phyloP scores from a whole-genome alignment of 2,113 vertebrate genomes.

The Serinus canaria region DNA sequence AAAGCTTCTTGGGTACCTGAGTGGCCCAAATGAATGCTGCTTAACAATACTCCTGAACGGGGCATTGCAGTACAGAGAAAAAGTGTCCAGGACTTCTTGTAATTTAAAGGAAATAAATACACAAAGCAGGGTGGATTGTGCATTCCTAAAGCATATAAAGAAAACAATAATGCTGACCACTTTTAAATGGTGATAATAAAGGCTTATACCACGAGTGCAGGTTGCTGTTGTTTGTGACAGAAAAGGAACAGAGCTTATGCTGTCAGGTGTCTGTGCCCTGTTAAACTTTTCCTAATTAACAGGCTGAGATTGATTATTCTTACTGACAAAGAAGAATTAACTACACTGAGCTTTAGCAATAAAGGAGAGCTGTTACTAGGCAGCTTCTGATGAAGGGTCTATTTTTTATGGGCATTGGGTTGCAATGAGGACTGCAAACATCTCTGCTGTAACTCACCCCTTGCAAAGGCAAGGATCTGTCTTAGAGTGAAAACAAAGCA shows the following conservation, averaged over 20 bases:
- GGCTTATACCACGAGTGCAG: background rate
- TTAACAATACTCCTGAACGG: background rate
- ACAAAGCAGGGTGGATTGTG: background rate
- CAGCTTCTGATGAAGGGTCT: slow-evolving; percentile 58
- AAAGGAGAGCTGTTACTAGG: slow-evolving; percentile 65
- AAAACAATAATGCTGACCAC: background rate
- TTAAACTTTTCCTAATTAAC: slow-evolving; percentile 64
- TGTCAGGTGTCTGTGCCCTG: background rate
- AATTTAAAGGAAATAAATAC: background rate
- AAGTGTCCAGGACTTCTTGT: background rate
- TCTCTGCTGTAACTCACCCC: slow-evolving; percentile 52
- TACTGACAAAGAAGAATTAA: slow-evolving; percentile 64
- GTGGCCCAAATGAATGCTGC: background rate
- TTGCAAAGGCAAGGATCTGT: slow-evolving; percentile 23
- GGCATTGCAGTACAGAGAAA: background rate
- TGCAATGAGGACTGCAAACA: slow-evolving; percentile 64
- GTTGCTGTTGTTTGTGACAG: background rate
- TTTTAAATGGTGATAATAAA: slow-evolving; percentile 9
- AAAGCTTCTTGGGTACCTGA: background rate
- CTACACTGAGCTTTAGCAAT: slow-evolving; percentile 59
- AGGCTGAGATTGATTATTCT: slow-evolving; percentile 55
- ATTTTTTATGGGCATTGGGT: slow-evolving; percentile 48
- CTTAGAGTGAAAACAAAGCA: slow-evolving; percentile 30
- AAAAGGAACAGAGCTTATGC: background rate
- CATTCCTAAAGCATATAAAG: background rate